Evolutionary conservation across 2,113 vertebrate species (phyloP), one percentile per base, ranked within the genome.

Genomic region (Cyanistes caeruleus): DNA sequence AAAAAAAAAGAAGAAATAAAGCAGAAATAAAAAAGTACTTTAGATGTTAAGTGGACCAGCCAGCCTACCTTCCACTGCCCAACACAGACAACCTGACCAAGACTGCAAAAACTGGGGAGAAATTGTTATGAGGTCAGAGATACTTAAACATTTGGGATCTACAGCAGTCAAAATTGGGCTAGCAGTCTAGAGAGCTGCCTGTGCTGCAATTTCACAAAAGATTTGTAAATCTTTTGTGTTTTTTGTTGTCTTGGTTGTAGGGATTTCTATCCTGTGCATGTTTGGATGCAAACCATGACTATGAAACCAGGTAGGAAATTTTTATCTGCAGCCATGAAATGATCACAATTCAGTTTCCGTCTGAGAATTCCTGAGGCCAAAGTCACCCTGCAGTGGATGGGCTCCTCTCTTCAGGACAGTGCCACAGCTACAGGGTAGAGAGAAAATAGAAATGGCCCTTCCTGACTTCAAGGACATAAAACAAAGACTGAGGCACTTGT

Each of bases 11-110:
- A 14, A 49, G 35, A 7, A 24, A 2, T 5, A 39, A 27, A n/a
- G 23, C 5, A 31, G 27, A 55, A 41, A 10, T 3, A 12, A 46
- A 7, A 7, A 5, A 1, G 0, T 20, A 28, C 56, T 86, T 60
- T 53, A 53, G 17, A 15, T 53, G 7, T 12, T 59, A 35, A 43
- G 6, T 0, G 0, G 13, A 69, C 0, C 7, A 73, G 15, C 3
- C 13, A 81, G 8, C 4, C 11, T 58, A 21, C 15, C 15, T 63
- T n/a, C 7, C 20, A 39, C 23, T 64, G 15, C 7, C 5, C 28
- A 58, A 18, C 14, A 15, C 17, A 46, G 31, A 48, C 5, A 76
- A 62, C 5, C 4, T 4, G 15, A 31, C 5, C 22, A 73, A 23
- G 5, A 19, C 7, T 51, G 13, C 7, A 48, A 53, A 76, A 68